These are phyloP conservation scores for Potamarius usumacintae DNA, from an alignment of 2,113 vertebrate genomes.

Conservation along the genomic window DNA sequence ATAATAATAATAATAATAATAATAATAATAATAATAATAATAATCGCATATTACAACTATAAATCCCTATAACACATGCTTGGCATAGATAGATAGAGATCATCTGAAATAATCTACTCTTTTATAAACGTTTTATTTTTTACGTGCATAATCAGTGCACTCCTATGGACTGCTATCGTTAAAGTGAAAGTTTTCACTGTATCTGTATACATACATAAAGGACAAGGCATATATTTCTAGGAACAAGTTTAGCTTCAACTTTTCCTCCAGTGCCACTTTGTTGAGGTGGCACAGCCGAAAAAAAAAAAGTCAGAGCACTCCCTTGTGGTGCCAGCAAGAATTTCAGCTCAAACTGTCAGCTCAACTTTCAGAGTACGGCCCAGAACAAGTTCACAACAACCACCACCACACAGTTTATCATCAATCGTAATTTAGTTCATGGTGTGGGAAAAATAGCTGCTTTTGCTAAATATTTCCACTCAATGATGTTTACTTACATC, in stretches of 20 bases:
- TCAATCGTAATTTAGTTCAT: background rate
- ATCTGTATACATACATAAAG: background rate
- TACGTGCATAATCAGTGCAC: background rate
- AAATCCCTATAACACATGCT: background rate
- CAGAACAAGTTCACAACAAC: no score
- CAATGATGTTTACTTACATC: background rate
- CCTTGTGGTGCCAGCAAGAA: conserved; percentile 71
- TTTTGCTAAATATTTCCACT: background rate
- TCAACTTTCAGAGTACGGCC: conserved; percentile 46
- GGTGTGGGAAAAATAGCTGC: background rate
- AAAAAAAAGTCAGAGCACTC: conserved; percentile 70
- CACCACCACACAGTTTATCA: background rate
- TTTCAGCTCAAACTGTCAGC: conserved; percentile 62
- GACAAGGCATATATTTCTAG: background rate
- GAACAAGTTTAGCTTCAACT: background rate
- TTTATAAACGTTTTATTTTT: background rate
- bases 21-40: background rate
- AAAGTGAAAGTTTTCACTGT: background rate
- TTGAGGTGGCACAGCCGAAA: conserved; percentile 46
- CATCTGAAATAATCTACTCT: background rate
- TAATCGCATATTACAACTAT: background rate
- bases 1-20: no score
- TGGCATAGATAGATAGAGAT: background rate
- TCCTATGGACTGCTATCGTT: background rate
- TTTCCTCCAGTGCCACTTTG: conserved; percentile 20